A percentile compares a stretch with the other conserved stretches of the same genome.
phyloP scores from a whole-genome alignment of 2,888 invertebrate species.

The Sminthurides aquaticus region DNA sequence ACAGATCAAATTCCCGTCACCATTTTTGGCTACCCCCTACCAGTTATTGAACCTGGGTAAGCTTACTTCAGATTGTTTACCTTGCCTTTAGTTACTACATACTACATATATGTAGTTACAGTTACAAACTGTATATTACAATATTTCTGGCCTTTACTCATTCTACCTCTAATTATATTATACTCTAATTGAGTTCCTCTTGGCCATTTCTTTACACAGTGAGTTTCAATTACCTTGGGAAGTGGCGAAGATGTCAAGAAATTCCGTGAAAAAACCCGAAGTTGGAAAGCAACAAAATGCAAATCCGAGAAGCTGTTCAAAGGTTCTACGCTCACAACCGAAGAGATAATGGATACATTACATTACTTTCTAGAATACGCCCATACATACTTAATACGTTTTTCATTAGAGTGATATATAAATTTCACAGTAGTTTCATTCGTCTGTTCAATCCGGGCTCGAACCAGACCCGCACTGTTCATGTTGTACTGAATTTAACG shows the following conservation, averaged over 20 bases:
- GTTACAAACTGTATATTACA: too few species aligned
- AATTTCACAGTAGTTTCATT: neutral
- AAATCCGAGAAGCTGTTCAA: neutral
- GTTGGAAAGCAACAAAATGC: neutral
- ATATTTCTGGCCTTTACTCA: too few species aligned
- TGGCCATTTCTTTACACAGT: neutral
- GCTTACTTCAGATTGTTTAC: too few species aligned
- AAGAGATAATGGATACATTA: neutral
- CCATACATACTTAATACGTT: too few species aligned
- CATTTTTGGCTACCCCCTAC: constrained; percentile 34
- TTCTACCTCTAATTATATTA: too few species aligned
- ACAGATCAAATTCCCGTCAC: constrained; percentile 29
- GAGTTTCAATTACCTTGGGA: constrained; percentile 9
- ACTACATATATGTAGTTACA: neutral
- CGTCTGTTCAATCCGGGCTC: too few species aligned
- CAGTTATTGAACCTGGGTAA: constrained; percentile 33
- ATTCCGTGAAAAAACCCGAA: neutral
- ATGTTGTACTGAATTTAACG: too few species aligned
- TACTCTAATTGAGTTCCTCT: too few species aligned
- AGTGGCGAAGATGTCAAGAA: neutral
- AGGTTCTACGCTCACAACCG: neutral
- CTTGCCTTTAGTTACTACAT: neutral
- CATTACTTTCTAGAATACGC: too few species aligned
- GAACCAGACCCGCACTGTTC: too few species aligned
- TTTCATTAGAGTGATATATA: neutral